These are phyloP conservation scores for Jacana jacana DNA, from an alignment of 2,113 vertebrate genomes.

Conservation along the genomic window DNA sequence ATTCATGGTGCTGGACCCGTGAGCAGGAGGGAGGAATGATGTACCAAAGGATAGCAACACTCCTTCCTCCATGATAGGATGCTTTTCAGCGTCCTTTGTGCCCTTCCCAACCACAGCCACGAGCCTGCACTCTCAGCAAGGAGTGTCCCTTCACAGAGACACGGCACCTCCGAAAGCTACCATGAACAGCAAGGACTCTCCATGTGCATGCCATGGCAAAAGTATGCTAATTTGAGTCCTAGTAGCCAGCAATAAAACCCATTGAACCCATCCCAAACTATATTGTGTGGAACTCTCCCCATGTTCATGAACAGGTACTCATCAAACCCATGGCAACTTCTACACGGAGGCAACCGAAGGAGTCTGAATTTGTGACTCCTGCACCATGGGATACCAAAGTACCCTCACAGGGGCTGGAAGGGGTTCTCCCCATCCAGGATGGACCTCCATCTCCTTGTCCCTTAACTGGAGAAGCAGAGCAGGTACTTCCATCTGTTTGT, in stretches of 20 bases:
- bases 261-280: not conserved
- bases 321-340: not conserved
- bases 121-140: not conserved
- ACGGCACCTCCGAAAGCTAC: not conserved
- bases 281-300: not conserved
- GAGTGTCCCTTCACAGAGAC: not conserved
- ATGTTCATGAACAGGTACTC: not conserved
- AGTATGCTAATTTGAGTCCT: not conserved
- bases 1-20: too few relatives aligned
- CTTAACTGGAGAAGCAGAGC: not conserved
- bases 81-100: not conserved
- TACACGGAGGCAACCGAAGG: not conserved
- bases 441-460: not conserved
- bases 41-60: rapidly evolving
- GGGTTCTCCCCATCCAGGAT: not conserved
- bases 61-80: not conserved
- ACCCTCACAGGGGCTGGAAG: not conserved
- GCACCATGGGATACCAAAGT: not conserved
- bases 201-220: not conserved
- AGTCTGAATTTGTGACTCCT: not conserved
- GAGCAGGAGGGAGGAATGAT: not conserved
- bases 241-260: not conserved
- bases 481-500: not conserved
- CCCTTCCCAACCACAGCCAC: not conserved
- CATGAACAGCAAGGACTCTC: not conserved